Conservation (phyloP, 2,888 invertebrate species). For the Coleophora flavipennella region DNA sequence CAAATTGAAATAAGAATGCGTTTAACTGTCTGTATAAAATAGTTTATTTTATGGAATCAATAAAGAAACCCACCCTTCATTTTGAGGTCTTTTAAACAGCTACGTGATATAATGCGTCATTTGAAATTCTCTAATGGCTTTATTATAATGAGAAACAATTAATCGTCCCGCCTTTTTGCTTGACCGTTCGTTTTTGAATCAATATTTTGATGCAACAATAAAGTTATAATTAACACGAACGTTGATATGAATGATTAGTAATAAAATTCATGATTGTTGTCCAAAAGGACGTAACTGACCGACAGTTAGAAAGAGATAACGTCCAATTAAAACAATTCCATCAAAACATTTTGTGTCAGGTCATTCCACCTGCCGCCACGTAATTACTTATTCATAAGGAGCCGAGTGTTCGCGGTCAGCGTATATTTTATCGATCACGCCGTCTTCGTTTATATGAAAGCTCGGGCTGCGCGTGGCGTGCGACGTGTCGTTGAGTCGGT, state of each 20-base stretch:
- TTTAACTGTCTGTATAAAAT: no score
- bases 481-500: neutral
- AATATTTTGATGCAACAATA: conserved; percentile 31
- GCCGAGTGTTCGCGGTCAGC: conserved; percentile 31
- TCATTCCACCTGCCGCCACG: conserved; percentile 66
- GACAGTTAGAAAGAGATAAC: conserved; percentile 58
- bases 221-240: conserved; percentile 41
- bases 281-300: conserved; percentile 48
- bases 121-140: conserved; percentile 15
- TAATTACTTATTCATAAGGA: conserved; percentile 67
- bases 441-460: conserved; percentile 1
- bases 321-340: conserved; percentile 72
- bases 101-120: conserved; percentile 7
- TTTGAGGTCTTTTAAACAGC: no score
- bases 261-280: conserved; percentile 54
- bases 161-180: conserved; percentile 25
- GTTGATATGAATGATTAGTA: conserved; percentile 53
- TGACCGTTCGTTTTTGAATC: conserved; percentile 49
- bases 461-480: neutral
- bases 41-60: no score
- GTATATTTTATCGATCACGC: conserved; percentile 20
- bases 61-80: no score
- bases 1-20: no score
- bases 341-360: conserved; percentile 72
- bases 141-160: conserved; percentile 31